Conservation (phyloP, 2,888 invertebrate genomes). For the Orchestes rusci region DNA sequence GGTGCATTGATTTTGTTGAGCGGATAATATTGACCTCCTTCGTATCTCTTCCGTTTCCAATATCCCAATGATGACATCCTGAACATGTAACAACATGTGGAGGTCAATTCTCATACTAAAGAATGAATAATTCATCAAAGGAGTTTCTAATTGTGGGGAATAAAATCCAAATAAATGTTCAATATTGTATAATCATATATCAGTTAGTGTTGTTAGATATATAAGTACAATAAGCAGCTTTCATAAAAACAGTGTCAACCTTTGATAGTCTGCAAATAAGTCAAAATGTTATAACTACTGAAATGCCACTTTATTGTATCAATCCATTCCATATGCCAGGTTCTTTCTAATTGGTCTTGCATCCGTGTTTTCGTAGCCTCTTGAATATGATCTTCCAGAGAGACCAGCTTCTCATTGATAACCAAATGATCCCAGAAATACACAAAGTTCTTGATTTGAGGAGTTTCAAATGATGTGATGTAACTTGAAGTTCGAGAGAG, state of each 20-base stretch:
- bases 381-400: conserved; percentile 39
- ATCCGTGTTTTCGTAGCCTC: conserved; percentile 41
- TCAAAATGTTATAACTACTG: not conserved
- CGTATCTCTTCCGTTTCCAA: too few species aligned
- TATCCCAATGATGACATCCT: too few species aligned
- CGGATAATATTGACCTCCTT: too few species aligned
- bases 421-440: conserved; percentile 33
- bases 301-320: conserved; percentile 31
- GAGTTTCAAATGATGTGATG: conserved; percentile 26
- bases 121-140: too few species aligned
- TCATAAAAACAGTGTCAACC: too few species aligned
- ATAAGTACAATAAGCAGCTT: not conserved
- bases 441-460: conserved; percentile 20
- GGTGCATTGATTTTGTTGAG: too few species aligned
- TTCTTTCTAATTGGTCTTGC: conserved; percentile 42
- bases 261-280: not conserved
- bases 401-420: conserved; percentile 33
- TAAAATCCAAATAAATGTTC: too few species aligned
- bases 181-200: too few species aligned
- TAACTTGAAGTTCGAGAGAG: conserved; percentile 37
- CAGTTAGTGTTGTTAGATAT: too few species aligned
- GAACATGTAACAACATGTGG: too few species aligned
- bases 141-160: too few species aligned
- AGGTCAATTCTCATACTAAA: too few species aligned
- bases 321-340: conserved; percentile 44